phyloP scores from a whole-genome alignment of 2,113 vertebrate genomes.

The Nesoenas mayeri region DNA sequence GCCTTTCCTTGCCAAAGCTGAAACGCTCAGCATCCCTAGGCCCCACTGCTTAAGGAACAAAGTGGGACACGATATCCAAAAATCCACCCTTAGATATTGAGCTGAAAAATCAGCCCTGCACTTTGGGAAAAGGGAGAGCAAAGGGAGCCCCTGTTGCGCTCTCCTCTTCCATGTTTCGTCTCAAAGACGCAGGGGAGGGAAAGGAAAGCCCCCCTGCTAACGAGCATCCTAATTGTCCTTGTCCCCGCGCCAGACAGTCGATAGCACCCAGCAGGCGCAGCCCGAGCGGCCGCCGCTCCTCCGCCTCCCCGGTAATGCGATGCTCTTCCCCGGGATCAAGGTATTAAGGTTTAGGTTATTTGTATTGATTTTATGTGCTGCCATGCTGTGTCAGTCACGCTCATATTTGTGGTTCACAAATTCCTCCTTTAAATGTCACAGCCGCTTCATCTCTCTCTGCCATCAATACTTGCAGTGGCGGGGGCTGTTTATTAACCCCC shows the following conservation, averaged over 20 bases:
- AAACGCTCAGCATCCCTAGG: not conserved
- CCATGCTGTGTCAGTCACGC: slow-evolving; percentile 87
- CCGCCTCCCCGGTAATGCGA: slow-evolving; percentile 86
- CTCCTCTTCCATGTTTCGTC: not conserved
- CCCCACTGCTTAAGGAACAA: not conserved
- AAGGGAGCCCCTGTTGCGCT: not conserved
- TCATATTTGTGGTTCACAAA: slow-evolving; percentile 99
- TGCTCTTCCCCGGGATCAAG: slow-evolving; percentile 94
- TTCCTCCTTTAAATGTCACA: slow-evolving; percentile 99
- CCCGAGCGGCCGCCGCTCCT: slow-evolving; percentile 73
- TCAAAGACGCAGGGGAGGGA: not conserved
- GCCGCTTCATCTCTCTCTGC: slow-evolving; percentile 91
- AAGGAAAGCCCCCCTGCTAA: slow-evolving; percentile 15
- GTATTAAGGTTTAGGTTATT: slow-evolving; percentile 99
- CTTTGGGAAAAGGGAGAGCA: not conserved
- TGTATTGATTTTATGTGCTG: slow-evolving; percentile 99
- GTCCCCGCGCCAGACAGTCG: slow-evolving; percentile 79
- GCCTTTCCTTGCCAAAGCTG: not conserved
- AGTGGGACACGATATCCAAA: not conserved
- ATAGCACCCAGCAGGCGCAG: slow-evolving; percentile 81
- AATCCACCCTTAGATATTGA: not conserved
- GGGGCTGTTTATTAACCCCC: slow-evolving; percentile 82
- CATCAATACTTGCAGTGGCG: slow-evolving; percentile 85
- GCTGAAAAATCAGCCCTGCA: rapidly evolving
- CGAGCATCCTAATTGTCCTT: slow-evolving; percentile 84